Evolutionary conservation across 2,113 vertebrate genomes (phyloP), one percentile per base, ranked within the genome.

Genomic region (Menura novaehollandiae): DNA sequence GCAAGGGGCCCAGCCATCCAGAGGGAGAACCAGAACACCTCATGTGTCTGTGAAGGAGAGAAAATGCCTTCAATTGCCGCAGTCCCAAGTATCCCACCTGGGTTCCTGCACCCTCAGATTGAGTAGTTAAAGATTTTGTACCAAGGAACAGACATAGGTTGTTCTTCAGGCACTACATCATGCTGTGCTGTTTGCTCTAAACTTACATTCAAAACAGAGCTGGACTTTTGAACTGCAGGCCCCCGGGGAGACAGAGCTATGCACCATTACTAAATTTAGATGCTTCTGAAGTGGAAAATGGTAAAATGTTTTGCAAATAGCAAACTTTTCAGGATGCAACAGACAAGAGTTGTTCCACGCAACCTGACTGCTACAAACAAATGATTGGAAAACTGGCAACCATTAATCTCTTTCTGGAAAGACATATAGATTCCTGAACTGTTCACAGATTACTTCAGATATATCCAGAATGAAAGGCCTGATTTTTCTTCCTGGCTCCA

Each of bases 241-340:
- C 96, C 76, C 83, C 4, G 0, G 83, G 88, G 85, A 96, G 60
- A 46, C 73, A 84, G 35, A 94, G 83, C 79, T 96, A 94, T 95
- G 95, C 69, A 90, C 82, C 55, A 91, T 85, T 69, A 83, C 95
- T 97, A 96, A 95, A 96, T 97, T 95, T 97, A 96, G 96, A 96
- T 0, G 1, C 55, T 83, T 95, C 94, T 91, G 47, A 91, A 97
- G 78, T 84, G 84, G 91, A 91, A 97, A 96, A 96, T 82, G 62
- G 73, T 78, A 87, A 94, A 81, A 94, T 81, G 72, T 78, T 96
- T 96, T 95, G 85, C 66, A 90, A 96, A 93, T 47, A 72, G 51
- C 46, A 68, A 91, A 88, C 67, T 83, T 89, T 88, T 91, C 79
- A 94, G 95, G 80, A 96, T 91, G 76, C 30, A 4, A 64, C 46